These are phyloP conservation scores for Carpatolechia fugitivella DNA, from an alignment of 2,888 invertebrate genomes.

Conservation along the genomic window DNA sequence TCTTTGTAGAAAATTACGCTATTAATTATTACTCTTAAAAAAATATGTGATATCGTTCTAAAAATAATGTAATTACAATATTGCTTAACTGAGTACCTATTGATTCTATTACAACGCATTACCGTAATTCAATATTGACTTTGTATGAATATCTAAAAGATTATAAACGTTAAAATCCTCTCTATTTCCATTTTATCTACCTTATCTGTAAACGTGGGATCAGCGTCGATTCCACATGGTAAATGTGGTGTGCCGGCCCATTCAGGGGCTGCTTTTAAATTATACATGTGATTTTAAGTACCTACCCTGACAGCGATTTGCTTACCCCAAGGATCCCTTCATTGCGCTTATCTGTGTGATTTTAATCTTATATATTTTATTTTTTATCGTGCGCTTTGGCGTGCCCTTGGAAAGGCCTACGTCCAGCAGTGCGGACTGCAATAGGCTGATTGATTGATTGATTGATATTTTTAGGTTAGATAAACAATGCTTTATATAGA, in stretches of 20 bases:
- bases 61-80: too few species aligned
- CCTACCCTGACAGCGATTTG: constrained; percentile 31
- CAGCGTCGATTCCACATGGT: constrained; percentile 24
- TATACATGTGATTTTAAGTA: constrained; percentile 66
- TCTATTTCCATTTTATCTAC: constrained; percentile 21
- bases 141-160: background rate
- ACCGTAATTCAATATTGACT: background rate
- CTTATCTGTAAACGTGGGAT: constrained; percentile 29
- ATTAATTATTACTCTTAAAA: too few species aligned
- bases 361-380: constrained; percentile 48
- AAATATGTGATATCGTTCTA: too few species aligned
- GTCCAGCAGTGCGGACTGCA: too few species aligned
- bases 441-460: too few species aligned
- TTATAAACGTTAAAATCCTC: background rate
- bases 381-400: too few species aligned
- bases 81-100: too few species aligned
- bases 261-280: constrained; percentile 50
- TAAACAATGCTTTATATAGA: too few species aligned
- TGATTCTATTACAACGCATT: too few species aligned
- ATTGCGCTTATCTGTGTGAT: constrained; percentile 56
- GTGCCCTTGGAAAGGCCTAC: too few species aligned
- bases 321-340: constrained; percentile 33
- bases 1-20: too few species aligned
- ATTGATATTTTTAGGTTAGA: too few species aligned
- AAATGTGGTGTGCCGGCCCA: constrained; percentile 30